Evolutionary conservation across 2,113 vertebrate genomes (phyloP).

Genomic region (Elephas maximus): DNA sequence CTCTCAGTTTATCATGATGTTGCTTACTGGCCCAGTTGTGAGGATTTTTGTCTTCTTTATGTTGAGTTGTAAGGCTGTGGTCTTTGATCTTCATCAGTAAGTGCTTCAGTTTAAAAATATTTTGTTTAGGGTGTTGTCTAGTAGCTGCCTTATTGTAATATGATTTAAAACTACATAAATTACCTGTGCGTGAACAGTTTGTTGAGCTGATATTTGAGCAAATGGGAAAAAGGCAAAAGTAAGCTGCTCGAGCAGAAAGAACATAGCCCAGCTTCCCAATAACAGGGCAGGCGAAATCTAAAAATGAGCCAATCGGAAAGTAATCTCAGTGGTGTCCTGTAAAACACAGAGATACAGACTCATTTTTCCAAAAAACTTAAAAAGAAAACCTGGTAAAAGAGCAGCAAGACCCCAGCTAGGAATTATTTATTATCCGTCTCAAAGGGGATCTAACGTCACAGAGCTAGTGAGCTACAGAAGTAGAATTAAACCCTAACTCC

Average conservation of each 20-base stretch:
- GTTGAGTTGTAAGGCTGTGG: too few species aligned
- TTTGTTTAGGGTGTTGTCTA: neutral
- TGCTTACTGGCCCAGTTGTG: too few species aligned
- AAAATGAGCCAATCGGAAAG: neutral
- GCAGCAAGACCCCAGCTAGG: rapidly evolving
- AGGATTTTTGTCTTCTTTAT: too few species aligned
- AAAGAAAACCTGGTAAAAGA: neutral
- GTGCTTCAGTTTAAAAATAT: neutral
- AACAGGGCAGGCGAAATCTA: too few species aligned
- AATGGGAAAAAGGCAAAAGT: neutral
- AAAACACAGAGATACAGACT: neutral
- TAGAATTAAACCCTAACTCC: neutral
- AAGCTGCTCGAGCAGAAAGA: neutral
- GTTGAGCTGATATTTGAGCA: neutral
- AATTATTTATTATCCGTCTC: neutral
- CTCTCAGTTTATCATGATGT: too few species aligned
- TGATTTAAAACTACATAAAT: neutral
- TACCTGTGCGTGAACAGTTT: neutral
- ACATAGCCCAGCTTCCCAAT: neutral
- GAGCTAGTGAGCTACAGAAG: neutral
- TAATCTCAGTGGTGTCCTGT: neutral
- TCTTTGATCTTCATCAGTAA: too few species aligned
- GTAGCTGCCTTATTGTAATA: neutral
- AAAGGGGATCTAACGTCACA: neutral
- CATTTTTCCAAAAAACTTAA: neutral